These are phyloP conservation scores for Hecatera dysodea DNA, from an alignment of 2,888 invertebrate species.

Conservation along the genomic window DNA sequence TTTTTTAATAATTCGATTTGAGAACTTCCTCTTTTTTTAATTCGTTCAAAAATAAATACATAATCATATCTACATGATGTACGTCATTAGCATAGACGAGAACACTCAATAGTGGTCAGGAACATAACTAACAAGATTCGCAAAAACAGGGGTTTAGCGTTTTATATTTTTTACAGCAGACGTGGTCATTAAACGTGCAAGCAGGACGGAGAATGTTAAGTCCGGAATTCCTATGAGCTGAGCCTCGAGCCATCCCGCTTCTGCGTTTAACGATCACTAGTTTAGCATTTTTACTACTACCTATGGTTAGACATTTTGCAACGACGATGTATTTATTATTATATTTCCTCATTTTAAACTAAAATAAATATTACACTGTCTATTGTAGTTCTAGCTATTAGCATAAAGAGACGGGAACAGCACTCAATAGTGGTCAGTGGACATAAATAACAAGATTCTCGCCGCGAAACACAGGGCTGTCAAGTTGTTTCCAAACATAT, in stretches of 20 bases:
- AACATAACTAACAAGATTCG: slow-evolving; percentile 57
- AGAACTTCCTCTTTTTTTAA: too few relatives aligned
- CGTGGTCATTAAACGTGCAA: slow-evolving; percentile 1
- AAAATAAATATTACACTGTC: slow-evolving; percentile 53
- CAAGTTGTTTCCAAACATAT: slow-evolving; percentile 14
- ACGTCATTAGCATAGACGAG: slow-evolving; percentile 57
- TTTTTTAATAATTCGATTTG: too few relatives aligned
- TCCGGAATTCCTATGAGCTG: neutral
- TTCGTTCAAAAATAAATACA: slow-evolving; percentile 54
- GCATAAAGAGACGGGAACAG: slow-evolving; percentile 59
- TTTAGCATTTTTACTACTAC: too few relatives aligned
- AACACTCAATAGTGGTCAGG: slow-evolving; percentile 54
- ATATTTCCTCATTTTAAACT: slow-evolving; percentile 10
- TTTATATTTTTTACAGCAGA: too few relatives aligned
- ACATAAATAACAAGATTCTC: slow-evolving; percentile 60
- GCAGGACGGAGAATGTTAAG: neutral
- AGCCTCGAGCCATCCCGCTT: too few relatives aligned
- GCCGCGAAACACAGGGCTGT: slow-evolving; percentile 42
- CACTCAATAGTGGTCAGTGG: slow-evolving; percentile 56
- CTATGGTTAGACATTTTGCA: neutral
- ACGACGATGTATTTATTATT: too few relatives aligned
- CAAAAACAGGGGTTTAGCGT: slow-evolving; percentile 49
- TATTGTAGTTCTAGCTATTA: slow-evolving; percentile 51
- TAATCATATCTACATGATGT: slow-evolving; percentile 43
- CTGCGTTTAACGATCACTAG: too few relatives aligned